These are phyloP conservation scores for Neodiprion fabricii DNA, from an alignment of 1,140 invertebrate species.

Conservation along the genomic window DNA sequence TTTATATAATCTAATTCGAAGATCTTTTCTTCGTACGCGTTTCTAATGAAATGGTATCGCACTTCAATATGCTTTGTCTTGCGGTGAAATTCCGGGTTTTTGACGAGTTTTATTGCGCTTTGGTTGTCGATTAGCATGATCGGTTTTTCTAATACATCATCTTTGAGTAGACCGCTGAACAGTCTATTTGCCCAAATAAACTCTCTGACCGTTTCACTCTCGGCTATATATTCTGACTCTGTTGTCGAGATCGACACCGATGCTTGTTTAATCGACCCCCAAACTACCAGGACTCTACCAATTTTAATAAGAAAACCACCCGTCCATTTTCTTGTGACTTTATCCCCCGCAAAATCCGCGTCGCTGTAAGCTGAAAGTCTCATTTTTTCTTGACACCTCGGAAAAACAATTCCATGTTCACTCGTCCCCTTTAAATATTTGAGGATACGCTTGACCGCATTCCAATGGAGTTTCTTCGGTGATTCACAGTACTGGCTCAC, in stretches of 20 bases:
- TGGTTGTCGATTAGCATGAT: conserved; percentile 27
- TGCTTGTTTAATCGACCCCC: conserved; percentile 37
- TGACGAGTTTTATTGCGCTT: conserved; percentile 40
- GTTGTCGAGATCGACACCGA: conserved; percentile 21
- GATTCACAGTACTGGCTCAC: not conserved
- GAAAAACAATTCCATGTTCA: conserved; percentile 18
- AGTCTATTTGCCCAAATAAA: conserved; percentile 11
- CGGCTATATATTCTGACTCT: conserved; percentile 40
- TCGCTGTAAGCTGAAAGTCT: conserved; percentile 35
- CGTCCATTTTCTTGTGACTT: conserved; percentile 32
- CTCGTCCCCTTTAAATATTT: conserved; percentile 34
- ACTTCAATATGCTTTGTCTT: conserved; percentile 16
- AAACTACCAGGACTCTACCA: conserved; percentile 35
- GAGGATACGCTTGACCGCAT: conserved; percentile 22
- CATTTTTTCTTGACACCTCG: conserved; percentile 27
- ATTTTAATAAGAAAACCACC: conserved; percentile 41
- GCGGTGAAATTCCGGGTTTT: conserved; percentile 15
- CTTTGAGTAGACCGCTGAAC: not conserved
- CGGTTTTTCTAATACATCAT: not conserved
- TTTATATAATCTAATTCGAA: conserved; percentile 16
- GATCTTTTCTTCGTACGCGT: not conserved
- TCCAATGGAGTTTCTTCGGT: too few species aligned
- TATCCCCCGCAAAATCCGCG: conserved; percentile 43
- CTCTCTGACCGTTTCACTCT: conserved; percentile 25
- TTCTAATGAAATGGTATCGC: conserved; percentile 15